Conservation (phyloP, 2,888 invertebrate species). For the Margaritifera margaritifera region DNA sequence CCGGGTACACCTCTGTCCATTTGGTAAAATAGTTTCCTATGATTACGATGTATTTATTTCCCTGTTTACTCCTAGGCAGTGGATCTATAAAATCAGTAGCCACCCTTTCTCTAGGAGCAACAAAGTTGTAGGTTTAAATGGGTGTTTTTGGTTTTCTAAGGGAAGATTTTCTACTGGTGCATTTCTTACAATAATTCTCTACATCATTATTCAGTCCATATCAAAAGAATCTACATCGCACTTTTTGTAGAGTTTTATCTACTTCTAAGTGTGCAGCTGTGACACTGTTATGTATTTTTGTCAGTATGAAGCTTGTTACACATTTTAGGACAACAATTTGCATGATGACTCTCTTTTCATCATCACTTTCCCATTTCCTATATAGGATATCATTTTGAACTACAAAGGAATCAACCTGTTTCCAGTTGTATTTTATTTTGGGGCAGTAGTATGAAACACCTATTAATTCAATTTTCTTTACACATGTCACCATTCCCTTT, state of each 20-base stretch:
- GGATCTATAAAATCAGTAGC: constrained; percentile 6
- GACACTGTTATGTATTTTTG: not conserved
- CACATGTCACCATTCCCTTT: not conserved
- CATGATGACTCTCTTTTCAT: not conserved
- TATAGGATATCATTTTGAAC: not conserved
- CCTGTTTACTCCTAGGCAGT: not conserved
- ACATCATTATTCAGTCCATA: constrained; percentile 4
- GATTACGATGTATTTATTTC: too few species aligned
- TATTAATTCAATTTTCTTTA: not conserved
- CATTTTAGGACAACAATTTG: not conserved
- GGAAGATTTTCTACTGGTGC: too few species aligned
- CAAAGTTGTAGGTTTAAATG: not conserved
- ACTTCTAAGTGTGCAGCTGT: constrained; percentile 1
- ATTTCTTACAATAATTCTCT: not conserved
- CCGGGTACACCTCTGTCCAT: too few species aligned
- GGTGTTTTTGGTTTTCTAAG: not conserved
- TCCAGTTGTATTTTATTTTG: not conserved
- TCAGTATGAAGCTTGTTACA: not conserved
- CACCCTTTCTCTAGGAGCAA: not conserved
- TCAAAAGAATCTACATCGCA: constrained; percentile 2
- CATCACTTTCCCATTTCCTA: constrained; percentile 6
- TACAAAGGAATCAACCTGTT: not conserved
- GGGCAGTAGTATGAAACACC: not conserved
- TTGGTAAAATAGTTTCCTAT: too few species aligned
- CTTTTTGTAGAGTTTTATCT: not conserved